Evolutionary conservation across 2,888 invertebrate species (phyloP), one percentile per base, ranked within the genome.

Genomic region (Calliopum simillimum): DNA sequence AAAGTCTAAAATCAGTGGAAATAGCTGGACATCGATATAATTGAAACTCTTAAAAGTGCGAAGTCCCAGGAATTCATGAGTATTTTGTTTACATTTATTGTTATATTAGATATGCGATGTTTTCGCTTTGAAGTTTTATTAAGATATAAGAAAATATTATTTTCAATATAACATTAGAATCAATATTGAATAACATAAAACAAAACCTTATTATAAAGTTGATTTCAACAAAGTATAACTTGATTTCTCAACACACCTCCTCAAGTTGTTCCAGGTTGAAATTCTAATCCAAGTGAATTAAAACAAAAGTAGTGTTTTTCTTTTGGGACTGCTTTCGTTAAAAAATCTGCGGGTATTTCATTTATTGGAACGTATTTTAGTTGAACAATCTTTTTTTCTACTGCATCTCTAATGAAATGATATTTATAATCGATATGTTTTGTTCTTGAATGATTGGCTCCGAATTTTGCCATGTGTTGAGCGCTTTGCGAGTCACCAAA

Each of bases 361-460:
- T 62, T 16, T 6, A 41, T 67, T 55, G 55, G 47, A 23, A 67
- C 8, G 21, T 71, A 68, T 63, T 71, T 49, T 19, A 68, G 12
- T 58, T 63, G 33, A 16, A 71, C 56, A n/a, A 13, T 23, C n/a
- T 51, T 47, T 46, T 66, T 46, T 21, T 71, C 63, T 16, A 71
- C 33, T 6, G 49, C 55, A 23, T 68, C 58, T 49, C 68, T 47
- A 6, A 71, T 59, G 47, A 71, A 71, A 13, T 68, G 59, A 53
- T 53, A 49, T 11, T 46, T 47, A 33, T 14, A 43, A 25, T 68
- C 19, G 2, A 68, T 49, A 33, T 68, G 59, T 46, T 67, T 67
- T 8, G 67, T 67, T 13, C 67, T 44, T 44, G 44, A 33, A 23
- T 44, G 55, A 44, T 55, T 41, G 11, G 12, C 46, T 44, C 46